A percentile compares a stretch with the other conserved stretches of the same genome.
These are phyloP conservation scores for Solea senegalensis DNA, from an alignment of 2,113 vertebrate species.

Conservation along the genomic window DNA sequence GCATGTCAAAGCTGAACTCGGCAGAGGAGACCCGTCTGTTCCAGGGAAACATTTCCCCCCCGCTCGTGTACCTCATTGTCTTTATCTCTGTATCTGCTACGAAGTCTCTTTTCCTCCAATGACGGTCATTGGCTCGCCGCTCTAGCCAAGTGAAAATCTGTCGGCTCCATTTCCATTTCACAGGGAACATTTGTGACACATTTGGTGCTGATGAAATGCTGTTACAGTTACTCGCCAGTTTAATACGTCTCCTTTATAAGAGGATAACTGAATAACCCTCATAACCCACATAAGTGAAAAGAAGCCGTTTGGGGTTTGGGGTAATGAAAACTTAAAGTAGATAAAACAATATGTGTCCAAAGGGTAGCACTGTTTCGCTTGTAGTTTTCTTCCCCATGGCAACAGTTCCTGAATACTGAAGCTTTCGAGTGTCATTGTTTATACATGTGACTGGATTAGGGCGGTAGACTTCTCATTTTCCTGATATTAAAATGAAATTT, in stretches of 20 bases:
- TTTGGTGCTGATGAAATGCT: neutral
- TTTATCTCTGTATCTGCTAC: conserved; percentile 21
- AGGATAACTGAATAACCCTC: conserved; percentile 14
- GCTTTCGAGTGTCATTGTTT: conserved; percentile 12
- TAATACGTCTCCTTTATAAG: conserved; percentile 13
- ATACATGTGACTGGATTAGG: conserved; percentile 20
- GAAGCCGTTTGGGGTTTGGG: conserved; percentile 12
- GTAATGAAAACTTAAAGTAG: neutral
- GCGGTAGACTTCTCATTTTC: conserved; percentile 5
- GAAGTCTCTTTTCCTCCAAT: conserved; percentile 8
- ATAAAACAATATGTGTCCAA: conserved; percentile 16
- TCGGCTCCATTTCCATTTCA: neutral
- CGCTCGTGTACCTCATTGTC: conserved; percentile 28
- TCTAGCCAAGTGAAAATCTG: conserved; percentile 1
- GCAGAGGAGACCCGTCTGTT: conserved; percentile 30
- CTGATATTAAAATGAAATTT: conserved; percentile 17
- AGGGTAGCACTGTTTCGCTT: conserved; percentile 7
- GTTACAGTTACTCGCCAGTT: conserved; percentile 22
- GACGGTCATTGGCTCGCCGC: conserved; percentile 19
- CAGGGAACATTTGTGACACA: neutral
- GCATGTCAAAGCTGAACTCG: conserved; percentile 41
- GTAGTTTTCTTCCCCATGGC: conserved; percentile 28
- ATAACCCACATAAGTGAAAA: neutral
- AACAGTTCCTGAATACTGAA: conserved; percentile 12
- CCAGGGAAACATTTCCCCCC: neutral